Evolutionary conservation across 2,113 vertebrate genomes (phyloP).

Genomic region (Synodontis membranacea): DNA sequence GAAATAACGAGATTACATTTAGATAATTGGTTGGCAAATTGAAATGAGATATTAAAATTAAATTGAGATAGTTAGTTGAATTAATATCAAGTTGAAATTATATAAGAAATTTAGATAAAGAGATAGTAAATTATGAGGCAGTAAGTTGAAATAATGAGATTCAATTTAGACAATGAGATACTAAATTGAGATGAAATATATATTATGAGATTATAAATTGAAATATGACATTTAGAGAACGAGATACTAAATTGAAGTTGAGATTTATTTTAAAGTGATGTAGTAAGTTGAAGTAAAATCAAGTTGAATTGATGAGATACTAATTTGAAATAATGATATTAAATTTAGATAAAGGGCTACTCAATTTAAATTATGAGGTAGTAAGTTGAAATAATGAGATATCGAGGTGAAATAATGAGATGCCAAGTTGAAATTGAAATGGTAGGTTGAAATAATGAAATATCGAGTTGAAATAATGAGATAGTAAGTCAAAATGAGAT

Average conservation of each 20-base stretch:
- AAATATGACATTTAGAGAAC: too few relatives aligned
- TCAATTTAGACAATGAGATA: neutral
- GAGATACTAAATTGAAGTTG: neutral
- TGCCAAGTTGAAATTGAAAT: neutral
- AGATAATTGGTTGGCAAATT: too few relatives aligned
- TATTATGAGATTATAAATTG: neutral
- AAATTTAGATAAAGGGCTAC: too few relatives aligned
- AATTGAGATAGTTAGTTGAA: too few relatives aligned
- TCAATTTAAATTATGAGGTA: neutral
- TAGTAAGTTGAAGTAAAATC: neutral
- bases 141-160: neutral
- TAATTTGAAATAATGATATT: neutral
- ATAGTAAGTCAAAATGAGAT: neutral
- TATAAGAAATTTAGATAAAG: too few relatives aligned
- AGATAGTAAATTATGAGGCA: too few relatives aligned
- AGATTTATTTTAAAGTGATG: too few relatives aligned
- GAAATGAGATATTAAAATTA: too few relatives aligned
- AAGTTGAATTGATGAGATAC: too few relatives aligned
- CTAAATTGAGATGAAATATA: too few relatives aligned
- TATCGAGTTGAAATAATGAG: neutral
- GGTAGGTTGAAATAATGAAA: neutral
- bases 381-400: neutral
- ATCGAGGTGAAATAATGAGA: neutral
- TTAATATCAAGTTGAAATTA: too few relatives aligned
- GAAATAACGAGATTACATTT: neutral